A percentile compares a stretch with the other conserved stretches of the same genome.
Evolutionary conservation across 30 jellyfish, hydroid and myxozoan genomes (phyloP).

Genomic region (Sanderia malayensis): DNA sequence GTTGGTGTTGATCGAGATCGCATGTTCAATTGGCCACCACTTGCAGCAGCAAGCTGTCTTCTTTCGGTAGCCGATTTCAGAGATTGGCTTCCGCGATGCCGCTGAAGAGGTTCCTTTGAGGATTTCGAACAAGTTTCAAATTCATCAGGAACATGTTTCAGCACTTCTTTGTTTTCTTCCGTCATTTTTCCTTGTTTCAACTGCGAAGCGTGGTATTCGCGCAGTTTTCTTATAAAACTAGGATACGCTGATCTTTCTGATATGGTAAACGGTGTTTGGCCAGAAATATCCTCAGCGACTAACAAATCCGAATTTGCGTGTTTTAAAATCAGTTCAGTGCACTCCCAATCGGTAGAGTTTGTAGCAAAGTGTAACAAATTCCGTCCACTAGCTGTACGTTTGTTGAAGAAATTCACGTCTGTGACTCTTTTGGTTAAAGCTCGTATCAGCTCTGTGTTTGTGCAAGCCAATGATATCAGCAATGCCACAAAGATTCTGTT

Average conservation of each 20-base stretch:
- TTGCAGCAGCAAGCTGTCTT: background rate
- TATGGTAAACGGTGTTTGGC: slow-evolving; percentile 9
- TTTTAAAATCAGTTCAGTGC: slow-evolving; percentile 11
- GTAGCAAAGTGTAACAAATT: slow-evolving; percentile 34
- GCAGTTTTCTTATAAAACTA: background rate
- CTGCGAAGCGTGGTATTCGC: background rate
- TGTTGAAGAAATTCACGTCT: background rate
- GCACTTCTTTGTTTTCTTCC: background rate
- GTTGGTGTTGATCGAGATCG: slow-evolving; percentile 3
- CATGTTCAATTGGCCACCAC: background rate
- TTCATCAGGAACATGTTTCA: too few relatives aligned
- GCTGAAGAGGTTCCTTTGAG: background rate
- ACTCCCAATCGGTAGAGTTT: slow-evolving; percentile 5
- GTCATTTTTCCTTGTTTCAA: too few relatives aligned
- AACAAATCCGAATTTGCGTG: slow-evolving; percentile 3
- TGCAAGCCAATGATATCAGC: slow-evolving; percentile 17
- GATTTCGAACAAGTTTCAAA: too few relatives aligned
- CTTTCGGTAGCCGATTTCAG: background rate
- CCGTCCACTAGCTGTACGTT: slow-evolving; percentile 47
- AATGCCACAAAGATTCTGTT: slow-evolving; percentile 33
- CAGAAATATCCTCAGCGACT: slow-evolving; percentile 4
- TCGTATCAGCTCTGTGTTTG: background rate
- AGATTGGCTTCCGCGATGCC: background rate
- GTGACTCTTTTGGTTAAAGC: background rate
- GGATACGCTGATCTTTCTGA: slow-evolving; percentile 11